Percentiles rank a stretch among this genome's conserved stretches.
Conservation (phyloP, 2,797 vertebrate species). For the Numenius phaeopus region DNA sequence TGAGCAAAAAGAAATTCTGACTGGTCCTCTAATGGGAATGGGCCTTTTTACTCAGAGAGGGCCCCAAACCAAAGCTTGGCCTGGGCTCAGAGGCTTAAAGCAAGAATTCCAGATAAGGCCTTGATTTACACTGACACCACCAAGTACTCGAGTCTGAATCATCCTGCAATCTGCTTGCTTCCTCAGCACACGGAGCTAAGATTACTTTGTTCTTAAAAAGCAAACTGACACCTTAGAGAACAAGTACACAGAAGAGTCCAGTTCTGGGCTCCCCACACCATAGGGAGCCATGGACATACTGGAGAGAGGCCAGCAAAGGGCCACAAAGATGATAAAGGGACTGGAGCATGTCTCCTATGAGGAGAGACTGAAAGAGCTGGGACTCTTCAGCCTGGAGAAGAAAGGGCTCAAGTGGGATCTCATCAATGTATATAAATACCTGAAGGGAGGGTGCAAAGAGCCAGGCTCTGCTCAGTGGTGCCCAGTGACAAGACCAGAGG, state of each 20-base stretch:
- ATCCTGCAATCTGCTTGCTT: neutral
- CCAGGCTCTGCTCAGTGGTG: neutral
- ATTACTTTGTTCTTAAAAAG: neutral
- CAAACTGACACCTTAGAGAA: neutral
- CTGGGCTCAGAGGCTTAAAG: neutral
- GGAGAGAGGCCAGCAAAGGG: neutral
- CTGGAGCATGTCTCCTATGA: neutral
- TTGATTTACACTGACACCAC: neutral
- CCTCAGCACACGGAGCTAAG: neutral
- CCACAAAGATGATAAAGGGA: neutral
- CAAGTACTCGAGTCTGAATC: neutral
- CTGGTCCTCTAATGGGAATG: neutral
- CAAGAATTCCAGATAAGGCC: neutral
- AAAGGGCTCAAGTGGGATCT: neutral
- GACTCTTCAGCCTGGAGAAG: neutral
- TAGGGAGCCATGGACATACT: neutral
- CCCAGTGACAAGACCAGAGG: neutral
- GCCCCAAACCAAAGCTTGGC: neutral
- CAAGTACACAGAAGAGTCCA: neutral
- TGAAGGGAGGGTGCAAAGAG: neutral
- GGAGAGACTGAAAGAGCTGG: neutral
- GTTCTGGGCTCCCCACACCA: neutral
- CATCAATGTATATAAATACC: neutral
- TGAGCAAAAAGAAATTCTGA: neutral
- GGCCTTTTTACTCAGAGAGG: neutral